phyloP scores from a whole-genome alignment of 2,797 vertebrate genomes.

The Gymnodraco acuticeps region DNA sequence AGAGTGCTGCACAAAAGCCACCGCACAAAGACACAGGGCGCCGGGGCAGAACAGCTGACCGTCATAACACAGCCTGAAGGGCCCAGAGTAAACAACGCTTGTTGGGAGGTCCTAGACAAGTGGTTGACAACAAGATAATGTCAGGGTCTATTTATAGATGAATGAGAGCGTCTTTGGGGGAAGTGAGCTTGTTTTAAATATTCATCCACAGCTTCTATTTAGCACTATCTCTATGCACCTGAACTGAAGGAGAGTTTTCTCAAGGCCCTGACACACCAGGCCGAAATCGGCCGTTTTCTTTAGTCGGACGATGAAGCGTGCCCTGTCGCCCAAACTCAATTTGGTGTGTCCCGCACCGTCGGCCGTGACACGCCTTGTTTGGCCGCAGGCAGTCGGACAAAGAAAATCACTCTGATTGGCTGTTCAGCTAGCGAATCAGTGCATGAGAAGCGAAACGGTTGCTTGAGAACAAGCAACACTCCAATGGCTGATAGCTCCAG shows the following conservation, averaged over 20 bases:
- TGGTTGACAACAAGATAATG: constrained; percentile 63
- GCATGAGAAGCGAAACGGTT: too few relatives aligned
- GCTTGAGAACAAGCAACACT: too few relatives aligned
- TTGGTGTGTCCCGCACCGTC: too few relatives aligned
- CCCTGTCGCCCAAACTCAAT: too few relatives aligned
- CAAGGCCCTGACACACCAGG: too few relatives aligned
- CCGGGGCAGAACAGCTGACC: constrained; percentile 62
- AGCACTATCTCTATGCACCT: background rate
- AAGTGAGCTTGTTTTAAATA: constrained; percentile 53
- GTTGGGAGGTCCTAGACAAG: constrained; percentile 42
- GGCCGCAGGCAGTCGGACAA: too few relatives aligned
- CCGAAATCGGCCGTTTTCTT: too few relatives aligned
- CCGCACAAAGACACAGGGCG: constrained; percentile 48
- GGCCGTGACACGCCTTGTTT: too few relatives aligned
- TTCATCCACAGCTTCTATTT: constrained; percentile 35
- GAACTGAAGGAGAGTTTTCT: background rate
- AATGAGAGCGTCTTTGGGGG: constrained; percentile 39
- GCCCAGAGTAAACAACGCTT: constrained; percentile 46
- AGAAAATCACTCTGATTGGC: too few relatives aligned
- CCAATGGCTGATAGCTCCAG: too few relatives aligned
- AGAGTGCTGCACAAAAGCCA: constrained; percentile 50
- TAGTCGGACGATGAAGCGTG: too few relatives aligned
- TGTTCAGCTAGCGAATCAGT: too few relatives aligned
- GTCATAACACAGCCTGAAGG: constrained; percentile 48
- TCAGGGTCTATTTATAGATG: constrained; percentile 67